phyloP scores from a whole-genome alignment of 2,888 invertebrate species.

The Panopea generosa region DNA sequence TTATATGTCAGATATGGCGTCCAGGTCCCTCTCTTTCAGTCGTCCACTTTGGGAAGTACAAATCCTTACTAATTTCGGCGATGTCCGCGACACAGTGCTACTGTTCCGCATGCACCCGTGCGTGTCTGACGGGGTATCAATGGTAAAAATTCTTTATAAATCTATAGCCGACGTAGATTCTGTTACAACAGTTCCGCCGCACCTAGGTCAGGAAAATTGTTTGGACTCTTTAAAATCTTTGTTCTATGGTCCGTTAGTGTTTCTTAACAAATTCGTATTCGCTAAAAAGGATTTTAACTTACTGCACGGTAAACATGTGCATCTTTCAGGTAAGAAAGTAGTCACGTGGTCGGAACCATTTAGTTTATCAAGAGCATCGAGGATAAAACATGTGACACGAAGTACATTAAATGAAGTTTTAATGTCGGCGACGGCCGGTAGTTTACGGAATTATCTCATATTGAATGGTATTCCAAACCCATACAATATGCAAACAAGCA shows the following conservation, averaged over 20 bases:
- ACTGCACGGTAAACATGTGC: slow-evolving; percentile 81
- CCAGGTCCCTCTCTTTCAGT: slow-evolving; percentile 84
- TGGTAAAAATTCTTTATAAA: slow-evolving; percentile 85
- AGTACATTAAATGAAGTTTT: slow-evolving; percentile 87
- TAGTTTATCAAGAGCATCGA: slow-evolving; percentile 84
- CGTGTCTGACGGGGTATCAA: slow-evolving; percentile 87
- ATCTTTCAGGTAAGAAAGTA: slow-evolving; percentile 79
- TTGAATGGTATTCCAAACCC: slow-evolving; percentile 86
- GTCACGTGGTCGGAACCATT: slow-evolving; percentile 87
- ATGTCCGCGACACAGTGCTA: slow-evolving; percentile 85
- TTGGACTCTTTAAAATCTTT: slow-evolving; percentile 83
- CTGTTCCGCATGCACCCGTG: slow-evolving; percentile 87
- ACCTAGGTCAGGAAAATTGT: slow-evolving; percentile 55
- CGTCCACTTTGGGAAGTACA: slow-evolving; percentile 87
- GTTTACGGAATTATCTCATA: slow-evolving; percentile 86
- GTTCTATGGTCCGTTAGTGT: slow-evolving; percentile 86
- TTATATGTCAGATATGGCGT: slow-evolving; percentile 86
- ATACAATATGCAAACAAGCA: slow-evolving; percentile 85
- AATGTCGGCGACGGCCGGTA: slow-evolving; percentile 87
- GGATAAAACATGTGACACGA: slow-evolving; percentile 87
- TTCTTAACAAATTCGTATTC: slow-evolving; percentile 86
- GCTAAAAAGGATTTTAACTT: slow-evolving; percentile 86
- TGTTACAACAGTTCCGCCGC: slow-evolving; percentile 67
- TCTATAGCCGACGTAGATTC: slow-evolving; percentile 82
- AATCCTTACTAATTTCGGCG: slow-evolving; percentile 85